Evolutionary conservation across 2,888 invertebrate species (phyloP).

Genomic region (Podotricha telesiphe): DNA sequence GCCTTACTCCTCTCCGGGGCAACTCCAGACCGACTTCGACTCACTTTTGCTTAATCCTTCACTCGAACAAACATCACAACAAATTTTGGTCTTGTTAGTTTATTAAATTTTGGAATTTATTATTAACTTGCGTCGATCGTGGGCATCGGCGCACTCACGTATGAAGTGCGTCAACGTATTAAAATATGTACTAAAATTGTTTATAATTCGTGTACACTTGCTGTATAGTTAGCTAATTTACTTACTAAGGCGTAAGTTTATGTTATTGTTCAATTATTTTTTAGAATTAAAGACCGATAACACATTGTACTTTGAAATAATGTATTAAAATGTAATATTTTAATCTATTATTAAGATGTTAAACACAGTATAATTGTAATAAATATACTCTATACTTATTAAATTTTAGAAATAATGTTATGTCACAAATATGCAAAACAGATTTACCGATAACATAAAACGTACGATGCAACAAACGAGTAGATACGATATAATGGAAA

Average conservation of each 20-base stretch:
- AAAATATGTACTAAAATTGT: conserved; percentile 13
- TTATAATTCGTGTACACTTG: conserved; percentile 13
- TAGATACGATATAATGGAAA: conserved; percentile 10
- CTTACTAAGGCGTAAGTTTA: too few species aligned
- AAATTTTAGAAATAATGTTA: not conserved
- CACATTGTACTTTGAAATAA: too few species aligned
- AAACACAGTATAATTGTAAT: too few species aligned
- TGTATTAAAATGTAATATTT: too few species aligned
- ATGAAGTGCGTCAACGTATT: conserved; percentile 2
- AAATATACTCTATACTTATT: too few species aligned
- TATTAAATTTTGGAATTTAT: conserved; percentile 28
- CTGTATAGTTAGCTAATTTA: not conserved
- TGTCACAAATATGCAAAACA: not conserved
- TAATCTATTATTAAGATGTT: too few species aligned
- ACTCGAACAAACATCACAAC: conserved; percentile 17
- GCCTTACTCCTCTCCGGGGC: not conserved
- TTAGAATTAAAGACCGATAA: too few species aligned
- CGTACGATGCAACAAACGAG: not conserved
- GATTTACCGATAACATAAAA: not conserved
- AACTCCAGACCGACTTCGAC: conserved; percentile 26
- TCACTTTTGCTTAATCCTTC: conserved; percentile 17
- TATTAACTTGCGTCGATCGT: conserved; percentile 13
- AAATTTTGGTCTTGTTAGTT: conserved; percentile 16
- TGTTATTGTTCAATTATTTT: conserved; percentile 9
- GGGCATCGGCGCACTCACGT: not conserved